Percentiles rank a stretch among this genome's conserved stretches.
Evolutionary conservation across 1,140 invertebrate genomes (phyloP).

Genomic region (Anastrepha ludens): DNA sequence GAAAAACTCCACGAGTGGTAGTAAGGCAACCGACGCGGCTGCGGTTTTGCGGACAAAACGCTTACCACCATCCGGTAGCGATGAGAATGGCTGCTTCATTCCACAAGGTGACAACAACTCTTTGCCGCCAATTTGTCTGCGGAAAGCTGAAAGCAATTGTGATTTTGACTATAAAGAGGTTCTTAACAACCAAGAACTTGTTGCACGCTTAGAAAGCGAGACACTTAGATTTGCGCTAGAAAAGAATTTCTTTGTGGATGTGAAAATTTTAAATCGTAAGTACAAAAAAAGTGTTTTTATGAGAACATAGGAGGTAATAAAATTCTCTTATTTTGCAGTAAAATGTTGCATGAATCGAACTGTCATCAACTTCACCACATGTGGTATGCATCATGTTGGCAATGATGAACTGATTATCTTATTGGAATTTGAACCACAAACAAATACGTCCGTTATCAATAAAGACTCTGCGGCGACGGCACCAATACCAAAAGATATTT

Average conservation of each 20-base stretch:
- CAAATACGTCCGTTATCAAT: not conserved
- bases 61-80: slow-evolving; percentile 72
- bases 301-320: too few species aligned
- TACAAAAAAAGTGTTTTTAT: slow-evolving; percentile 11
- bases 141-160: slow-evolving; percentile 65
- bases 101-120: slow-evolving; percentile 75
- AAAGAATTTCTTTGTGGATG: slow-evolving; percentile 85
- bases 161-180: slow-evolving; percentile 79
- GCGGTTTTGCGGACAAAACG: slow-evolving; percentile 52
- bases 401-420: slow-evolving; percentile 91
- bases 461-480: slow-evolving; percentile 75
- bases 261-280: slow-evolving; percentile 87
- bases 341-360: slow-evolving; percentile 87
- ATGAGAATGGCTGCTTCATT: slow-evolving; percentile 78
- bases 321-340: slow-evolving; percentile 75
- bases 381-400: slow-evolving; percentile 87
- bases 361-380: slow-evolving; percentile 88
- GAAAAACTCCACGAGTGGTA: not conserved
- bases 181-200: slow-evolving; percentile 75
- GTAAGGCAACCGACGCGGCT: not conserved
- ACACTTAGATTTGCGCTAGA: slow-evolving; percentile 87
- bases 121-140: slow-evolving; percentile 76
- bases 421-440: slow-evolving; percentile 80
- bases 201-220: slow-evolving; percentile 77
- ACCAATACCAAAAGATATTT: slow-evolving; percentile 85